Percentiles rank a stretch among this genome's conserved stretches.
Evolutionary conservation across 2,888 invertebrate genomes (phyloP).

Genomic region (Cephus rjabovi): DNA sequence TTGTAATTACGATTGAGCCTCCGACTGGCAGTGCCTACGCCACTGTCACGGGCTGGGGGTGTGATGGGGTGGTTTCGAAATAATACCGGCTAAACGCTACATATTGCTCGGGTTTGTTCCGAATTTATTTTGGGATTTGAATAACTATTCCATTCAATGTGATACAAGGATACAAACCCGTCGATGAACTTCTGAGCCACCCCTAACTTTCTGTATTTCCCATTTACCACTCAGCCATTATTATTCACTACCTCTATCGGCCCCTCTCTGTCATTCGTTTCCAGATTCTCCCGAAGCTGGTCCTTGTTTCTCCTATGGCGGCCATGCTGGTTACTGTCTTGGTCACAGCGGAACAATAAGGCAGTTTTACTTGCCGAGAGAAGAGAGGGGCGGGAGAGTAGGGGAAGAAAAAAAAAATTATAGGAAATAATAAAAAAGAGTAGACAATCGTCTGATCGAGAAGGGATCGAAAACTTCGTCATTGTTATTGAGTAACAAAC

Average conservation of each 20-base stretch:
- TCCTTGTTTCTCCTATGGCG: not conserved
- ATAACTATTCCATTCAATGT: conserved; percentile 45
- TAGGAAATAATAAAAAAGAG: not conserved
- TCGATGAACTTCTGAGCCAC: not conserved
- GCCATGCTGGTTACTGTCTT: not conserved
- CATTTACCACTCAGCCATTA: not conserved
- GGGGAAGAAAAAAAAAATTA: not conserved
- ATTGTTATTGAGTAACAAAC: not conserved
- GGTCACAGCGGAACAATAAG: not conserved
- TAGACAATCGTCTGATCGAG: not conserved
- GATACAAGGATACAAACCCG: not conserved
- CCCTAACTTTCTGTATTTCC: not conserved
- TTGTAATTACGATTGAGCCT: not conserved
- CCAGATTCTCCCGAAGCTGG: not conserved
- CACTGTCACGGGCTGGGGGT: not conserved
- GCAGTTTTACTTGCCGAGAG: not conserved
- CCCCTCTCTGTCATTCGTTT: not conserved
- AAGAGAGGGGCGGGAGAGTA: not conserved
- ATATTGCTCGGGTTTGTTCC: conserved; percentile 63
- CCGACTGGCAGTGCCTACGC: not conserved
- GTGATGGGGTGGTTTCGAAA: conserved; percentile 31
- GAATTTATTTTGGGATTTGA: conserved; percentile 60
- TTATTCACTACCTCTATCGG: not conserved
- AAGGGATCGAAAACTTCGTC: not conserved
- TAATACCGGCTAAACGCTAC: conserved; percentile 64